These are phyloP conservation scores for Mongoloraphidia duomilia DNA, from an alignment of 2,888 invertebrate genomes.

Conservation along the genomic window DNA sequence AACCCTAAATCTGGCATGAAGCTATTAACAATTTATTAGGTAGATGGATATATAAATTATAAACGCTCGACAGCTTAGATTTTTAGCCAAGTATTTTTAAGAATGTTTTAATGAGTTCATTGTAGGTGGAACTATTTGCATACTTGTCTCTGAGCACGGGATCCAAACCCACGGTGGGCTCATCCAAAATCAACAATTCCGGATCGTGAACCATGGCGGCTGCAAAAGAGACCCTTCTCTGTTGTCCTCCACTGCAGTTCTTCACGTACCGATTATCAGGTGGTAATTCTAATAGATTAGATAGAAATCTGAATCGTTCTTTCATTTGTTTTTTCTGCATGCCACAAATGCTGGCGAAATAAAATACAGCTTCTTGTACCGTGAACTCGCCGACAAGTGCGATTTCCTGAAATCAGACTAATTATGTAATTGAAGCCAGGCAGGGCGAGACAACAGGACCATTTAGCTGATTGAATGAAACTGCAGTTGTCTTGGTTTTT, in stretches of 20 bases:
- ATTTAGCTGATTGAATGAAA: too few relatives aligned
- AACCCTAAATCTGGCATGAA: too few relatives aligned
- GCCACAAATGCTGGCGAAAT: constrained; percentile 71
- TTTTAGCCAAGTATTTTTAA: too few relatives aligned
- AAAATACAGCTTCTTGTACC: constrained; percentile 68
- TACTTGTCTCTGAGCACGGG: constrained; percentile 73
- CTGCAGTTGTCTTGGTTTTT: too few relatives aligned
- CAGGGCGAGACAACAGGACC: too few relatives aligned
- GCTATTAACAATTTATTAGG: too few relatives aligned
- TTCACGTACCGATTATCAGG: constrained; percentile 48
- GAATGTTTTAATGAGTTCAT: too few relatives aligned
- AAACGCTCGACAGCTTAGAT: too few relatives aligned
- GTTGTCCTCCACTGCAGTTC: constrained; percentile 77
- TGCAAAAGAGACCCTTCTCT: constrained; percentile 76
- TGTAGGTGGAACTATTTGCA: constrained; percentile 15
- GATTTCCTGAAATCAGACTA: constrained; percentile 43
- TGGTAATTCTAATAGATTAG: constrained; percentile 63
- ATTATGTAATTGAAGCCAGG: too few relatives aligned
- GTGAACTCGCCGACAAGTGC: constrained; percentile 67
- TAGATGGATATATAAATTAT: too few relatives aligned
- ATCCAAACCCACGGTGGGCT: constrained; percentile 87
- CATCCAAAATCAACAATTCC: constrained; percentile 76
- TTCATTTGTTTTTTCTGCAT: constrained; percentile 49
- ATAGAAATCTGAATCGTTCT: constrained; percentile 51
- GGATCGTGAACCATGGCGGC: constrained; percentile 81